Conservation (phyloP, 2,797 vertebrate species). For the Calcarius lapponicus region DNA sequence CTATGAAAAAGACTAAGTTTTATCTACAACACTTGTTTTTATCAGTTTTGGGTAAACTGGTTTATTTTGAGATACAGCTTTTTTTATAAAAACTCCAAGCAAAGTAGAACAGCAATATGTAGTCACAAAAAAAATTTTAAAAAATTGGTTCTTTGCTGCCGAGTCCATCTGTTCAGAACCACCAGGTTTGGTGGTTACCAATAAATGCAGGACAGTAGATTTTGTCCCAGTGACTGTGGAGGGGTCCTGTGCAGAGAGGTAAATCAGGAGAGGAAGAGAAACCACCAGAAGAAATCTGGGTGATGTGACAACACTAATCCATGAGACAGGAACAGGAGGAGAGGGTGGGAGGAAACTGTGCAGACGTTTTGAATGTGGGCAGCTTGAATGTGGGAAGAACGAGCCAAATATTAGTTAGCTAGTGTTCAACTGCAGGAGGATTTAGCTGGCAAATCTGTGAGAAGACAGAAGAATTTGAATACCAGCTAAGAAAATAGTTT, state of each 20-base stretch:
- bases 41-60: neutral
- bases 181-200: neutral
- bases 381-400: neutral
- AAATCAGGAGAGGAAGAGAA: neutral
- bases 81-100: neutral
- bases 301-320: neutral
- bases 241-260: neutral
- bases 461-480: slow-evolving; percentile 31
- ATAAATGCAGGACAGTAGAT: neutral
- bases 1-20: neutral
- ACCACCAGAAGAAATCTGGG: neutral
- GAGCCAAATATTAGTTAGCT: slow-evolving; percentile 37
- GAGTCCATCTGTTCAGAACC: neutral
- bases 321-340: neutral
- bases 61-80: neutral
- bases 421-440: neutral
- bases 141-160: neutral
- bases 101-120: neutral
- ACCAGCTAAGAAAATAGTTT: slow-evolving; percentile 45
- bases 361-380: neutral
- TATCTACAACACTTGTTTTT: neutral
- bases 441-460: slow-evolving; percentile 14
- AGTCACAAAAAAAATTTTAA: neutral
- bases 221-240: neutral
- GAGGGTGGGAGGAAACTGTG: slow-evolving; percentile 17